Evolutionary conservation across 2,888 invertebrate genomes (phyloP).

Genomic region (Temnothorax rugatulus): DNA sequence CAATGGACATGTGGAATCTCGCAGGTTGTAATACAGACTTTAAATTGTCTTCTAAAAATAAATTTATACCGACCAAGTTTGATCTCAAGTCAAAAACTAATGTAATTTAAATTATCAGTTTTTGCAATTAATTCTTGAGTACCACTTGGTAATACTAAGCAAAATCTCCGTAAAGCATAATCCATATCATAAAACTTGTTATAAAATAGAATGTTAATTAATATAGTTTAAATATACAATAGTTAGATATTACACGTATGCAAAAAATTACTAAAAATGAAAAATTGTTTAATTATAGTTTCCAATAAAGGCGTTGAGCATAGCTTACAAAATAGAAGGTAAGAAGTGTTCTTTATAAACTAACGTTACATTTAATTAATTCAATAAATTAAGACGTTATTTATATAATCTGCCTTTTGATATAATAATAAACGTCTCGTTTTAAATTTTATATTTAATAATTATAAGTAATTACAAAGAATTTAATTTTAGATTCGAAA

Average conservation of each 20-base stretch:
- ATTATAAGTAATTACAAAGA: not conserved
- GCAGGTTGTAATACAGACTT: conserved; percentile 90
- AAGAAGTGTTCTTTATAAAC: conserved; percentile 44
- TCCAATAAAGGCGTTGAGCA: conserved; percentile 59
- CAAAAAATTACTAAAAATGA: not conserved
- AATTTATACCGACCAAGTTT: conserved; percentile 95
- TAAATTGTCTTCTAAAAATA: conserved; percentile 93
- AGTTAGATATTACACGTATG: not conserved
- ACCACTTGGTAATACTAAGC: too few species aligned
- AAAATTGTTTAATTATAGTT: conserved; percentile 58
- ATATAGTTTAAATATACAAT: too few species aligned
- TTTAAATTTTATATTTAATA: not conserved
- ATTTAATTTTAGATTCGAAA: conserved; percentile 58
- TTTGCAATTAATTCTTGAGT: too few species aligned
- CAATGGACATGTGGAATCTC: conserved; percentile 90
- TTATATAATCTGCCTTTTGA: not conserved
- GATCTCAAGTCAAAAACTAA: conserved; percentile 87
- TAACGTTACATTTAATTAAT: conserved; percentile 3
- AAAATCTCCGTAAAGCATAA: too few species aligned
- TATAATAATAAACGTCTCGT: not conserved
- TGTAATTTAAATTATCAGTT: too few species aligned
- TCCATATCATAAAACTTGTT: too few species aligned
- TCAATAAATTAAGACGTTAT: not conserved
- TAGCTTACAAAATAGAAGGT: conserved; percentile 59
- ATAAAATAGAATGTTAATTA: too few species aligned